phyloP scores from a whole-genome alignment of 2,113 vertebrate species.

The Athene cunicularia region DNA sequence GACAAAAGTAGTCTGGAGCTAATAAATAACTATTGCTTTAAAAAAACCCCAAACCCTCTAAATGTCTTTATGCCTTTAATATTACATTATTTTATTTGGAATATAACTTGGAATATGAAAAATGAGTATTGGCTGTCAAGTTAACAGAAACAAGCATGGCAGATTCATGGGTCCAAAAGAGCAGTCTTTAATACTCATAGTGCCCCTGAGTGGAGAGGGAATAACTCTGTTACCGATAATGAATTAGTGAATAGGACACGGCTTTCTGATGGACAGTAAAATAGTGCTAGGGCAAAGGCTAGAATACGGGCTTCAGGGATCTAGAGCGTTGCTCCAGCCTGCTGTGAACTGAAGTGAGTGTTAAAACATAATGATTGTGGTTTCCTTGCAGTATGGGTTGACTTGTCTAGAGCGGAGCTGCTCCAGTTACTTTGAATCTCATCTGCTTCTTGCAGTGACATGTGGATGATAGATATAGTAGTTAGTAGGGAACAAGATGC shows the following conservation, averaged over 20 bases:
- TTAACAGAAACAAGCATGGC: background rate
- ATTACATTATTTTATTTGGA: background rate
- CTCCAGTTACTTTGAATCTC: background rate
- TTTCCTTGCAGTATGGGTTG: background rate
- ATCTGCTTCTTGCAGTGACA: background rate
- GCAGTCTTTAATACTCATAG: background rate
- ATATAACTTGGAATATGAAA: background rate
- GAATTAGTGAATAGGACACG: background rate
- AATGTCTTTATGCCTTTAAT: background rate
- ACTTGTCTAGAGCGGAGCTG: background rate
- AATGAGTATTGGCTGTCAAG: background rate
- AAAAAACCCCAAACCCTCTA: background rate
- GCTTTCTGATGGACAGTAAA: background rate
- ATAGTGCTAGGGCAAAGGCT: background rate
- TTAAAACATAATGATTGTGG: rapidly evolving
- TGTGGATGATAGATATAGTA: background rate
- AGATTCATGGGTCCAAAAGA: background rate
- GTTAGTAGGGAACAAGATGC: background rate
- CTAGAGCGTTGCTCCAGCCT: background rate
- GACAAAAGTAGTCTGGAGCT: background rate
- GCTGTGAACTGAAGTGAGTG: background rate
- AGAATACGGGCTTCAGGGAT: background rate
- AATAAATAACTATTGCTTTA: background rate
- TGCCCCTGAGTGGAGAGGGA: background rate
- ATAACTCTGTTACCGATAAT: background rate